phyloP scores from a whole-genome alignment of 1,140 invertebrate genomes.

The Drosophila cardini region DNA sequence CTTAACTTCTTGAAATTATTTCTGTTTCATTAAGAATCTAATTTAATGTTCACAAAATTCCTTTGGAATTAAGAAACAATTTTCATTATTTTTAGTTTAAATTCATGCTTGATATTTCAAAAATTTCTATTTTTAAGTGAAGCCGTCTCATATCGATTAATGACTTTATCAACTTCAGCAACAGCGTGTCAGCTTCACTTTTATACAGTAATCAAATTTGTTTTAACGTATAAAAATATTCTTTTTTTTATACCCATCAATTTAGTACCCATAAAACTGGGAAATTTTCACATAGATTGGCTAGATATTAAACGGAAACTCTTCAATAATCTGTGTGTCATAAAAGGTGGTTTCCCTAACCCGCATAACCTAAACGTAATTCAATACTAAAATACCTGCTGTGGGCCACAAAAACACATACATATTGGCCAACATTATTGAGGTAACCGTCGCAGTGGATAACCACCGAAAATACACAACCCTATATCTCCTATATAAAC shows the following conservation, averaged over 20 bases:
- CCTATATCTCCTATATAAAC: not conserved
- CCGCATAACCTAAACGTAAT: constrained; percentile 8
- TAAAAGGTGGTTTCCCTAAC: constrained; percentile 9
- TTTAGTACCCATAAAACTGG: constrained; percentile 9
- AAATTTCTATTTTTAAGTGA: too few species aligned
- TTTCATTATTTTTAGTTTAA: not conserved
- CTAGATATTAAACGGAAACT: constrained; percentile 25
- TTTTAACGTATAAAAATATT: constrained; percentile 1
- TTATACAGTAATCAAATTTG: too few species aligned
- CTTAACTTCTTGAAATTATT: not conserved
- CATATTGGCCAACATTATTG: constrained; percentile 18
- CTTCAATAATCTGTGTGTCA: constrained; percentile 19
- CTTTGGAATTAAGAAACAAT: not conserved
- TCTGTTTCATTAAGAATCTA: not conserved
- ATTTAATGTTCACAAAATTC: not conserved
- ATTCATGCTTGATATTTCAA: too few species aligned
- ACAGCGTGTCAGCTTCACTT: too few species aligned
- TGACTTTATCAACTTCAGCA: not conserved
- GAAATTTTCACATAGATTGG: constrained; percentile 11
- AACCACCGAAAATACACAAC: constrained; percentile 6
- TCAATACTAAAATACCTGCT: constrained; percentile 2
- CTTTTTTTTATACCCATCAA: not conserved
- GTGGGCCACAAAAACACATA: not conserved
- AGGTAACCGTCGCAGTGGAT: constrained; percentile 23
- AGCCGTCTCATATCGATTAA: too few species aligned